phyloP scores from a whole-genome alignment of 2,888 invertebrate genomes.

The Tridacna crocea region DNA sequence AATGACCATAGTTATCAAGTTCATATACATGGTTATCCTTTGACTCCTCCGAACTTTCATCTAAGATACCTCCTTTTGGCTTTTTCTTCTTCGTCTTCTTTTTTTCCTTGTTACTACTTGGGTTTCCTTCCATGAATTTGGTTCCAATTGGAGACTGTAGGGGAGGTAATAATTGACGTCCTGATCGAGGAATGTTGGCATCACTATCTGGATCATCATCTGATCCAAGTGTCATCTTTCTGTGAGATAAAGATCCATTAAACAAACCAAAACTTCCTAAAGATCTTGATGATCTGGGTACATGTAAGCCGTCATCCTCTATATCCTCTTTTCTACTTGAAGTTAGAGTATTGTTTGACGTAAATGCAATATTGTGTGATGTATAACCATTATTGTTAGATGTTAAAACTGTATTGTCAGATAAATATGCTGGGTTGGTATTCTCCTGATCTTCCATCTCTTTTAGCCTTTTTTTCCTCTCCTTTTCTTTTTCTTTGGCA shows the following conservation, averaged over 20 bases:
- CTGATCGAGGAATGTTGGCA: conserved; percentile 25
- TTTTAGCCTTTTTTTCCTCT: conserved; percentile 50
- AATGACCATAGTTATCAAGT: conserved; percentile 12
- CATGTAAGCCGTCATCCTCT: conserved; percentile 47
- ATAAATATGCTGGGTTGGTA: not conserved
- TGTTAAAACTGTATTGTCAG: not conserved
- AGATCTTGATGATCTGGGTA: conserved; percentile 57
- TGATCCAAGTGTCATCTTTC: not conserved
- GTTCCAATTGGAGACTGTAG: conserved; percentile 70
- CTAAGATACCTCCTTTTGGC: not conserved
- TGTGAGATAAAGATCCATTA: conserved; percentile 28
- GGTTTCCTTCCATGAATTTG: conserved; percentile 58
- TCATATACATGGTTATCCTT: not conserved
- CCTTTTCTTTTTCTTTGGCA: conserved; percentile 67
- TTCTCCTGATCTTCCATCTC: conserved; percentile 44
- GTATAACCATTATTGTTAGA: not conserved
- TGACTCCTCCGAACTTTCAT: not conserved
- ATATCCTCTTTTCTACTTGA: conserved; percentile 19
- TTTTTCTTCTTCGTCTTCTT: conserved; percentile 43
- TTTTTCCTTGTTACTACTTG: conserved; percentile 37
- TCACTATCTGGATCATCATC: conserved; percentile 28
- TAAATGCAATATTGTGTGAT: not conserved
- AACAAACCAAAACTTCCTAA: conserved; percentile 39
- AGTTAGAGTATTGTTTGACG: not conserved
- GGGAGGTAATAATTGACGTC: conserved; percentile 65